Evolutionary conservation across 2,797 vertebrate species (phyloP).

Genomic region (Oreochromis grahami): DNA sequence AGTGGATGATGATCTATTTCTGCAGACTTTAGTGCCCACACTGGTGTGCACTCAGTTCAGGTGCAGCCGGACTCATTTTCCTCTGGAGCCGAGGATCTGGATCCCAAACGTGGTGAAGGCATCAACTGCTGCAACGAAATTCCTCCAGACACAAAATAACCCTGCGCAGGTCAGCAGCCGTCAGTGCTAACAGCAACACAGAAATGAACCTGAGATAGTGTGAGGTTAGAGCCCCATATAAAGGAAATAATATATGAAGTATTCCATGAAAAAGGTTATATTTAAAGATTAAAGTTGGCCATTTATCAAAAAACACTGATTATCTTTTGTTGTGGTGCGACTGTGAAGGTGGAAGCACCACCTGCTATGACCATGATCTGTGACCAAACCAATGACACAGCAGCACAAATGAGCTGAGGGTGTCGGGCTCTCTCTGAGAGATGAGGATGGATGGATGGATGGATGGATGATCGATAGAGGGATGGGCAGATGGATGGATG

Average conservation of each 20-base stretch:
- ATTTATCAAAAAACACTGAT: neutral
- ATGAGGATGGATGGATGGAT: neutral
- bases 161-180: neutral
- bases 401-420: neutral
- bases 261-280: neutral
- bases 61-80: neutral
- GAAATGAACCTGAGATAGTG: neutral
- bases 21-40: neutral
- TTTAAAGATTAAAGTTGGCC: neutral
- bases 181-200: neutral
- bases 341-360: neutral
- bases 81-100: neutral
- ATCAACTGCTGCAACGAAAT: neutral
- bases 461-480: rapidly evolving
- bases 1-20: neutral
- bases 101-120: neutral
- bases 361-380: neutral
- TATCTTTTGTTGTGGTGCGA: neutral
- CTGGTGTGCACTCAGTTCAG: neutral
- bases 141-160: neutral
- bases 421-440: neutral
- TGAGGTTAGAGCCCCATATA: neutral
- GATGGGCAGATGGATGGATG: rapidly evolving
- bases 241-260: neutral
- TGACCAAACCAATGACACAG: neutral